These are phyloP conservation scores for Zaprionus taronus DNA, from an alignment of 1,140 invertebrate species.

Conservation along the genomic window DNA sequence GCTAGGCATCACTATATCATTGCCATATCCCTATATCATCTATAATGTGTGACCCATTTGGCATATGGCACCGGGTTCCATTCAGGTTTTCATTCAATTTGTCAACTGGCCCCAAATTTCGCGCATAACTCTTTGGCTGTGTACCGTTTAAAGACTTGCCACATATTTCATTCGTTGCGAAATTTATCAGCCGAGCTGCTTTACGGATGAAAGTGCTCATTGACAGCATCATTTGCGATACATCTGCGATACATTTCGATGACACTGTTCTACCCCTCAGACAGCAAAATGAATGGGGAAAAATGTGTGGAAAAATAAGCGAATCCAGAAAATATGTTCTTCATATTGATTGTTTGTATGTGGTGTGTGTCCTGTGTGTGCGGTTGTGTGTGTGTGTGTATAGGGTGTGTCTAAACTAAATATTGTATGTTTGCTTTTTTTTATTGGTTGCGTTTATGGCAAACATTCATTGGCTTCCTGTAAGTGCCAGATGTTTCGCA, in stretches of 20 bases:
- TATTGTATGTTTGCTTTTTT: constrained; percentile 32
- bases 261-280: constrained; percentile 20
- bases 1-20: no score
- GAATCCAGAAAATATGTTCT: constrained; percentile 14
- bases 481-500: constrained; percentile 32
- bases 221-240: constrained; percentile 35
- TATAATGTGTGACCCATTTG: no score
- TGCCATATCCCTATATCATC: no score
- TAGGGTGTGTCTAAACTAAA: constrained; percentile 32
- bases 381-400: constrained; percentile 7
- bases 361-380: neutral
- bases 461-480: constrained; percentile 29
- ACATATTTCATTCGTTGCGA: neutral
- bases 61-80: no score
- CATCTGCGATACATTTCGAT: constrained; percentile 29
- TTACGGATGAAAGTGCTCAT: constrained; percentile 25
- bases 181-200: constrained; percentile 6
- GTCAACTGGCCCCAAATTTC: neutral
- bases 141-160: neutral
- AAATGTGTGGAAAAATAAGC: neutral
- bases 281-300: neutral
- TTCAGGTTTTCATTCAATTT: neutral
- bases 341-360: constrained; percentile 56
- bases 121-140: neutral
- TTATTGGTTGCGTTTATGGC: constrained; percentile 43